A percentile compares a stretch with the other conserved stretches of the same genome.
phyloP scores from a whole-genome alignment of 2,797 vertebrate genomes.

The Orientallactaga sibirica region DNA sequence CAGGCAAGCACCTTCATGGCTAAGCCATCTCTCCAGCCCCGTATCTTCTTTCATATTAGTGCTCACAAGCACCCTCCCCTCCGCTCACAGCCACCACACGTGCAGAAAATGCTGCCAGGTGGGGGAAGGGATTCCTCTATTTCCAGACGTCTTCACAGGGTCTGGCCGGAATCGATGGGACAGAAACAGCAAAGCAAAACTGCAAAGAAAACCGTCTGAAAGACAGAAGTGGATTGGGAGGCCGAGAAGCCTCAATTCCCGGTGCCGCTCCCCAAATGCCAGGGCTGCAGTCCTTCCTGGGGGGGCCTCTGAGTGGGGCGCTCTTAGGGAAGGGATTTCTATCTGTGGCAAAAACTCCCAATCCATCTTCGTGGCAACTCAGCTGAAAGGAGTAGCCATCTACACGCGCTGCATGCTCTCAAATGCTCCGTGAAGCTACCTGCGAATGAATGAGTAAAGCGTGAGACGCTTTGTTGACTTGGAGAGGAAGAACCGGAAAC shows the following conservation, averaged over 20 bases:
- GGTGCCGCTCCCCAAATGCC: background rate
- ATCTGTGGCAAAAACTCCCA: background rate
- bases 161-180: conserved; percentile 19
- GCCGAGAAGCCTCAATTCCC: conserved; percentile 52
- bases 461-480: background rate
- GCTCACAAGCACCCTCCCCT: background rate
- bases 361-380: conserved; percentile 9
- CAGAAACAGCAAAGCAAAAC: conserved; percentile 63
- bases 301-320: background rate
- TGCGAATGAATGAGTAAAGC: background rate
- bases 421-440: background rate
- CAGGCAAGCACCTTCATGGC: too few relatives aligned
- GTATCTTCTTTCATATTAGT: background rate
- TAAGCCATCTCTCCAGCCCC: too few relatives aligned
- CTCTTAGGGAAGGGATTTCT: background rate
- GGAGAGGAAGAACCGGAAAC: background rate
- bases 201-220: conserved; percentile 72
- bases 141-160: conserved; percentile 43
- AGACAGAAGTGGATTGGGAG: conserved; percentile 59
- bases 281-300: background rate
- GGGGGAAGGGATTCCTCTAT: background rate
- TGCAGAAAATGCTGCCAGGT: background rate
- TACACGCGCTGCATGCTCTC: background rate
- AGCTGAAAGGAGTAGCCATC: background rate
- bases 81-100: background rate